Conservation (phyloP, 1,140 invertebrate species). For the Gryon sp. region DNA sequence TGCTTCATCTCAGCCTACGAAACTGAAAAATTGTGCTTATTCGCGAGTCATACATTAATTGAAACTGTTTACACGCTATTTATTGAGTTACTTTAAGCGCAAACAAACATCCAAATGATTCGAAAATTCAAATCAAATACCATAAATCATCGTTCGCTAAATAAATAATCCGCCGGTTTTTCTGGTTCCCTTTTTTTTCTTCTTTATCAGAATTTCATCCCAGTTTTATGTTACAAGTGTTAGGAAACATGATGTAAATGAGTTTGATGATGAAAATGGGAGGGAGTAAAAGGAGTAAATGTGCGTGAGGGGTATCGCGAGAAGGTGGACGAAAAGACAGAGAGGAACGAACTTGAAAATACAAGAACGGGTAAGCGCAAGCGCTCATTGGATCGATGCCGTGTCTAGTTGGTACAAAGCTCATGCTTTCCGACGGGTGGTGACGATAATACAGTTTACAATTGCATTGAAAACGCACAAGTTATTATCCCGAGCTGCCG, state of each 20-base stretch:
- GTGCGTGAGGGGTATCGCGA: constrained; percentile 29
- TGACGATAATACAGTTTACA: constrained; percentile 72
- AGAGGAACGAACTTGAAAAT: constrained; percentile 60
- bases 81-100: too few relatives aligned
- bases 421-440: constrained; percentile 72
- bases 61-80: too few relatives aligned
- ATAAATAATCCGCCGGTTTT: too few relatives aligned
- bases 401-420: constrained; percentile 76
- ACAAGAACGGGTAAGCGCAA: constrained; percentile 71
- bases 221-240: constrained; percentile 8
- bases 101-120: too few relatives aligned
- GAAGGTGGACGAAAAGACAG: constrained; percentile 48
- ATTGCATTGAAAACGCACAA: constrained; percentile 72
- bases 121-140: too few relatives aligned
- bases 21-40: too few relatives aligned
- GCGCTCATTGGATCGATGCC: constrained; percentile 77
- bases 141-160: too few relatives aligned
- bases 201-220: too few relatives aligned
- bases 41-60: too few relatives aligned
- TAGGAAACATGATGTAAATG: constrained; percentile 46
- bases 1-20: too few relatives aligned
- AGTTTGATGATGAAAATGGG: constrained; percentile 45
- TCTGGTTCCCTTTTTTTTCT: too few relatives aligned
- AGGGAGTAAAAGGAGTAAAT: constrained; percentile 47
- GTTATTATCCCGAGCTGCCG: constrained; percentile 28